A percentile compares a stretch with the other conserved stretches of the same genome.
phyloP scores from a whole-genome alignment of 2,113 vertebrate species.

The Eretmochelys imbricata region DNA sequence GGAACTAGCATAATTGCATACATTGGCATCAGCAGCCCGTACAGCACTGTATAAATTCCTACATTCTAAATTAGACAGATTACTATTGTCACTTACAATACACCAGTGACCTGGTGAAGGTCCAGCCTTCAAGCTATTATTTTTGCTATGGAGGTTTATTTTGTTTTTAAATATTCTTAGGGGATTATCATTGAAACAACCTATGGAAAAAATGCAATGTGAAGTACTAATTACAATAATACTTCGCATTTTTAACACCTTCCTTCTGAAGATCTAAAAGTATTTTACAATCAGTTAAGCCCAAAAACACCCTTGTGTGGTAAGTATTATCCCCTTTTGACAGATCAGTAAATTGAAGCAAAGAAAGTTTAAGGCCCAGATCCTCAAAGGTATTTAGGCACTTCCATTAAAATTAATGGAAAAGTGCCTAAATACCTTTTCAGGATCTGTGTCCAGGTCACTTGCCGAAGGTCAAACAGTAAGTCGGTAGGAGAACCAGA shows the following conservation, averaged over 20 bases:
- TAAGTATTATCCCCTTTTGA: neutral
- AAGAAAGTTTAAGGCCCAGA: neutral
- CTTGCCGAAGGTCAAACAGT: neutral
- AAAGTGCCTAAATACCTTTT: neutral
- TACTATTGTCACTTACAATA: neutral
- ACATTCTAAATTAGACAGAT: neutral
- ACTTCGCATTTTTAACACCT: neutral
- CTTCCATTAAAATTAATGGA: neutral
- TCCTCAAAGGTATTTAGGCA: neutral
- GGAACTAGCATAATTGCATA: neutral
- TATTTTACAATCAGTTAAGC: neutral
- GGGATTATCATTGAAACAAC: neutral
- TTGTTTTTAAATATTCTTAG: neutral
- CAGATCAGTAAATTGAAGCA: neutral
- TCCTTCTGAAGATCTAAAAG: neutral
- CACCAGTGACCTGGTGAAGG: neutral
- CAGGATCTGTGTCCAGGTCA: neutral
- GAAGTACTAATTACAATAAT: neutral
- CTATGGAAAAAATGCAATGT: fast-evolving
- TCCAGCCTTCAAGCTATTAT: neutral
- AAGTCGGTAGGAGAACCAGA: neutral
- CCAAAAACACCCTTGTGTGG: neutral
- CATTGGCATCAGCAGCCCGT: fast-evolving
- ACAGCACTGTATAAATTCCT: neutral
- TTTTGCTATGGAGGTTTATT: slow-evolving; percentile 2